phyloP scores from a whole-genome alignment of 2,797 vertebrate species.

The Pangasius mekongensis region DNA sequence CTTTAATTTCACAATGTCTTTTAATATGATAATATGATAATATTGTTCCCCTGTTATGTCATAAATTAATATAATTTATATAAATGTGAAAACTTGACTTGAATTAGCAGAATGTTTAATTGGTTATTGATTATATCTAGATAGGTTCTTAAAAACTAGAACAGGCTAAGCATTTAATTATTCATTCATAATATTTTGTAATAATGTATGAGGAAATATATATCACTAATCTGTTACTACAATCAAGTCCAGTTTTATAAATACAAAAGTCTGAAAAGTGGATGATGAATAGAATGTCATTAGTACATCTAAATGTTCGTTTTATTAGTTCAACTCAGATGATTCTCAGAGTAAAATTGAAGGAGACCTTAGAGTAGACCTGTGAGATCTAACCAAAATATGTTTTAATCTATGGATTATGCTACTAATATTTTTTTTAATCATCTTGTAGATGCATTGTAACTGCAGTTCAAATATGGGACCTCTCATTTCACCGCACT shows the following conservation, averaged over 20 bases:
- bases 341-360: neutral
- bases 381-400: neutral
- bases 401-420: neutral
- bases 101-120: neutral
- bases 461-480: slow-evolving; percentile 67
- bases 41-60: neutral
- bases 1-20: neutral
- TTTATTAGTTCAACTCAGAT: neutral
- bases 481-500: slow-evolving; percentile 69
- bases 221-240: neutral
- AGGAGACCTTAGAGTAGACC: neutral
- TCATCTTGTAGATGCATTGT: slow-evolving; percentile 75
- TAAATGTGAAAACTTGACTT: neutral
- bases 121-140: neutral
- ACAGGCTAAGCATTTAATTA: neutral
- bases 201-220: neutral
- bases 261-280: neutral
- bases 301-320: neutral
- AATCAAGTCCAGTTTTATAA: neutral
- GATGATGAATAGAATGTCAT: neutral
- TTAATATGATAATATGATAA: neutral
- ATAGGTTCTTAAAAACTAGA: neutral
- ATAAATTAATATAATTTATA: neutral
- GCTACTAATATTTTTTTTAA: slow-evolving; percentile 1
- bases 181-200: neutral